Evolutionary conservation across 2,113 vertebrate species (phyloP), one percentile per base, ranked within the genome.

Genomic region (Oreotrochilus melanogaster): DNA sequence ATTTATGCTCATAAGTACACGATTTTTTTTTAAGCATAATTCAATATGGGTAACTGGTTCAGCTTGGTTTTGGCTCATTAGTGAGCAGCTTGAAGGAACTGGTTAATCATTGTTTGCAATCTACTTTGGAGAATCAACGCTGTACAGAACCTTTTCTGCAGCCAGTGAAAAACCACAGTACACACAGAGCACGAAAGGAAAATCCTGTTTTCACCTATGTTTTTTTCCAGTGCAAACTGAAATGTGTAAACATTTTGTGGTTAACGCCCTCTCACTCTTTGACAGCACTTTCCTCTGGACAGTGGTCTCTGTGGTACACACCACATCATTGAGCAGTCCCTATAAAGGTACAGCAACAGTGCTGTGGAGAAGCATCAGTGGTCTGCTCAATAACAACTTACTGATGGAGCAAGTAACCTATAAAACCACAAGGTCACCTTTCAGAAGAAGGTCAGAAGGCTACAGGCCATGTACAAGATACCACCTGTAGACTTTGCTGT

Each of bases 41-140:
- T 89, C 83, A 82, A 28, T 85, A 73, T 47, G 43, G 95, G 17
- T 84, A 89, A 93, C 53, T 85, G n/a, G 70, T 71, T 92, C 87
- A 73, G 76, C 71, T 66, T 88, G 62, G 45, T 92, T 76, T 79
- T 72, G 92, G 48, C 70, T 88, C 65, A 71, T 91, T 89, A 83
- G 27, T 28, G 75, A 93, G 75, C 47, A 81, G 51, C 43, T 89
- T 79, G 56, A 92, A 95, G 75, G 86, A 97, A 94, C 72, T 83
- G 37, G 91, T 96, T 96, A 95, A 96, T 94, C 89, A 92, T 57
- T 92, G 78, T 83, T 93, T 87, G 67, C 72, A 85, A 93, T 76
- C 88, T 93, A 78, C 62, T 91, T 75, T 91, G 71, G 70, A 85
- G 48, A 92, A 87, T 50, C 78, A 71, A 78, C 71, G 89, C 43